Percentiles rank a stretch among this genome's conserved stretches.
Conservation (phyloP, 2,113 vertebrate genomes). For the Antechinus flavipes region DNA sequence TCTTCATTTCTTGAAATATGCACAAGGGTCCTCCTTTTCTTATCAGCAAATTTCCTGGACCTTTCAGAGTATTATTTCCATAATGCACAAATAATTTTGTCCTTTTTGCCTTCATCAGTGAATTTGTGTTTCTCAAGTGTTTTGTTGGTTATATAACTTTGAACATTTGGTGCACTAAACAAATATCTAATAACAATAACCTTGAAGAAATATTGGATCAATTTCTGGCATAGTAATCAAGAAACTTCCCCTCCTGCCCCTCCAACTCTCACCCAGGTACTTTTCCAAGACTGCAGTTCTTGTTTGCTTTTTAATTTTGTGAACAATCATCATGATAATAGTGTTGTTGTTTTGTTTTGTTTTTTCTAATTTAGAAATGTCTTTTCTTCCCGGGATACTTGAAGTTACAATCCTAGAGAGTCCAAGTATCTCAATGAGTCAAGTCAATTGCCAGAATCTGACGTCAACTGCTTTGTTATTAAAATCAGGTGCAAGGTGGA, state of each 20-base stretch:
- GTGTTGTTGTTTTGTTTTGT: too few species aligned
- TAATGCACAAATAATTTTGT: background rate
- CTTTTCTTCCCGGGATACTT: background rate
- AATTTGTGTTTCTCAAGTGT: background rate
- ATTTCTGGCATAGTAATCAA: background rate
- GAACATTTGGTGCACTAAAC: background rate
- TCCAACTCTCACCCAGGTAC: background rate
- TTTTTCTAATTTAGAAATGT: background rate
- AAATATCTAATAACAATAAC: background rate
- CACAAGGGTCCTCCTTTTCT: background rate
- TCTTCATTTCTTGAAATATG: too few species aligned
- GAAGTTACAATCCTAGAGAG: background rate
- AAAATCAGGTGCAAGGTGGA: background rate
- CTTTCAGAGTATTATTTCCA: background rate
- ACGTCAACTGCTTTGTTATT: background rate
- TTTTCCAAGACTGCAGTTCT: fast-evolving
- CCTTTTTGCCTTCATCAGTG: background rate
- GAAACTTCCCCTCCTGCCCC: fast-evolving
- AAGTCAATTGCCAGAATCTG: background rate
- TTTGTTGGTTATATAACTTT: background rate
- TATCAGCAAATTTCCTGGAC: fast-evolving
- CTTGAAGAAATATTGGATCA: background rate
- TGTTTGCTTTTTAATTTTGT: background rate
- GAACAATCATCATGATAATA: background rate
- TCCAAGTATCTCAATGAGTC: fast-evolving